phyloP scores from a whole-genome alignment of 2,797 vertebrate genomes.

The Simalia tracyae region DNA sequence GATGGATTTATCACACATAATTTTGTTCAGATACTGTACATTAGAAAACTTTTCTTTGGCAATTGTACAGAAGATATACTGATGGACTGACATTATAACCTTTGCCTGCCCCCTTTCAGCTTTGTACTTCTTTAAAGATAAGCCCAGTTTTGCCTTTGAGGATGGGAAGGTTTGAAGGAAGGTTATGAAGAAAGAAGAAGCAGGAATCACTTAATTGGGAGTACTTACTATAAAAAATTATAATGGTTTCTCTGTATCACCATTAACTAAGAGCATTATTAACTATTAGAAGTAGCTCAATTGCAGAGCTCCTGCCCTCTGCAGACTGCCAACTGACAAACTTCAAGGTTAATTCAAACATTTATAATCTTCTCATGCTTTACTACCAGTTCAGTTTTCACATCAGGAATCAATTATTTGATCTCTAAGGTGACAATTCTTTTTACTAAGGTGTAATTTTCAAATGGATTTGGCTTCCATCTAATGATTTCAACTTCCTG shows the following conservation, averaged over 20 bases:
- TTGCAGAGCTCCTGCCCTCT: conserved; percentile 43
- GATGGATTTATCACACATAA: conserved; percentile 57
- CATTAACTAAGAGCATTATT: conserved; percentile 46
- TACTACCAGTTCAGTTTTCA: background rate
- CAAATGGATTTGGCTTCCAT: background rate
- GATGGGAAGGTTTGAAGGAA: conserved; percentile 59
- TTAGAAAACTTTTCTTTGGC: conserved; percentile 73
- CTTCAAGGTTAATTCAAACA: background rate
- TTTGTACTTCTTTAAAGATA: conserved; percentile 74
- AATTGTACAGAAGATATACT: conserved; percentile 48
- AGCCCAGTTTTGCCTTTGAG: conserved; percentile 71
- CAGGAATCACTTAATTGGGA: conserved; percentile 60
- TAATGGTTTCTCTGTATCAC: conserved; percentile 63
- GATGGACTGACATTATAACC: conserved; percentile 64
- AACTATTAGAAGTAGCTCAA: conserved; percentile 26
- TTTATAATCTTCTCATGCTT: background rate
- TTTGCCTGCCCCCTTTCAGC: conserved; percentile 56
- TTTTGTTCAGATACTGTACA: conserved; percentile 48
- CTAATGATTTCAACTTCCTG: background rate
- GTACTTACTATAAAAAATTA: conserved; percentile 61
- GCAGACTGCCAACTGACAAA: background rate
- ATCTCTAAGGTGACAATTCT: background rate
- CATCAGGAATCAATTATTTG: background rate
- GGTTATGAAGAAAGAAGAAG: conserved; percentile 38
- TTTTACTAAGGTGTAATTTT: background rate